phyloP scores from a whole-genome alignment of 2,888 invertebrate species.

The Electrophaes corylata region DNA sequence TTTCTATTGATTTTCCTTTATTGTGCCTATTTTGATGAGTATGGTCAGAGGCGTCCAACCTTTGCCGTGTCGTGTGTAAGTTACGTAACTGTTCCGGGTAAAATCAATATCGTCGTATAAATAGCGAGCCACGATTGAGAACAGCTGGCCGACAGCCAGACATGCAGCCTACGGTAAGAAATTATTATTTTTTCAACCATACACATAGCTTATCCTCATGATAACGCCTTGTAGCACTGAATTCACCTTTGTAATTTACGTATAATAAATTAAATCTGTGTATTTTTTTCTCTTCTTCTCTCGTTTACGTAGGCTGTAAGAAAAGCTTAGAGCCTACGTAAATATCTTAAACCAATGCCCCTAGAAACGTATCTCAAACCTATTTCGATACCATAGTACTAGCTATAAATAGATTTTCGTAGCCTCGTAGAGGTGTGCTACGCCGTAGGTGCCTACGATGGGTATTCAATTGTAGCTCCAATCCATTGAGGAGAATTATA shows the following conservation, averaged over 20 bases:
- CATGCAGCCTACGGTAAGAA: constrained; percentile 78
- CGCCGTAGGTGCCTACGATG: constrained; percentile 10
- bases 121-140: constrained; percentile 73
- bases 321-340: no score
- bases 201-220: not conserved
- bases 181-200: not conserved
- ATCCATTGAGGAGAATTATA: constrained; percentile 7
- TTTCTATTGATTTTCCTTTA: constrained; percentile 43
- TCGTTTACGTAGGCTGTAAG: not conserved
- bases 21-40: constrained; percentile 62
- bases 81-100: constrained; percentile 79
- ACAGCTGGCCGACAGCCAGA: constrained; percentile 77
- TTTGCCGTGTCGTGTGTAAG: constrained; percentile 64
- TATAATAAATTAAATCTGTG: not conserved
- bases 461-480: not conserved
- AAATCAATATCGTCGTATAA: constrained; percentile 82
- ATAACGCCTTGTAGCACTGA: not conserved
- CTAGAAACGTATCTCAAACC: not conserved
- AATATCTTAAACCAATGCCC: not conserved
- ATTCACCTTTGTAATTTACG: not conserved
- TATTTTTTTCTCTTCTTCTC: not conserved
- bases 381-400: not conserved
- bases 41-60: constrained; percentile 64
- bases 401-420: constrained; percentile 11
- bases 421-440: constrained; percentile 25